phyloP scores from a whole-genome alignment of 2,797 vertebrate genomes.

The Chromis chromis region DNA sequence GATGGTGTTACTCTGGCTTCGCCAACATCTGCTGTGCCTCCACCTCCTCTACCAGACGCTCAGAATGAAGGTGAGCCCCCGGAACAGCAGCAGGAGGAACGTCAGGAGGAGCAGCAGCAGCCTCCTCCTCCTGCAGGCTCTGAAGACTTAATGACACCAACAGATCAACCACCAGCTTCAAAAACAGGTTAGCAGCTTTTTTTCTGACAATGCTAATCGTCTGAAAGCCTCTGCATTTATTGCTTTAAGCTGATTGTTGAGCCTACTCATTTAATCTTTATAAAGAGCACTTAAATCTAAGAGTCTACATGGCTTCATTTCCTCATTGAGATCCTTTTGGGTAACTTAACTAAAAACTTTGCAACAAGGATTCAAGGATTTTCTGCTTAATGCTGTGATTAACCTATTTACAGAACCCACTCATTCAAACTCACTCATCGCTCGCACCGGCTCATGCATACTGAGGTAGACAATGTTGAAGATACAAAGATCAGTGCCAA shows the following conservation, averaged over 20 bases:
- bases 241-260: not conserved
- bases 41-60: slow-evolving; percentile 74
- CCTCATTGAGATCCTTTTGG: not conserved
- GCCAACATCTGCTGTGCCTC: slow-evolving; percentile 66
- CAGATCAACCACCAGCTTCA: slow-evolving; percentile 57
- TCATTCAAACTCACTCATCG: too few relatives aligned
- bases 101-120: slow-evolving; percentile 51
- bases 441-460: too few relatives aligned
- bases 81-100: slow-evolving; percentile 66
- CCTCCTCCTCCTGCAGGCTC: slow-evolving; percentile 63
- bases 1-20: slow-evolving; percentile 67
- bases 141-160: slow-evolving; percentile 61
- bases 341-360: not conserved
- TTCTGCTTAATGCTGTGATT: too few relatives aligned
- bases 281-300: not conserved
- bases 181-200: slow-evolving; percentile 65
- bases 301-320: not conserved
- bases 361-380: too few relatives aligned
- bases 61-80: slow-evolving; percentile 74
- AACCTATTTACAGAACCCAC: too few relatives aligned
- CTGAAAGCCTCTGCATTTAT: not conserved
- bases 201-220: not conserved
- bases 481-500: too few relatives aligned
- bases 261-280: not conserved
- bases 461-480: too few relatives aligned